Base-by-base conservation (phyloP, 2,113 vertebrate species). In the Lipophrys pholis region DNA sequence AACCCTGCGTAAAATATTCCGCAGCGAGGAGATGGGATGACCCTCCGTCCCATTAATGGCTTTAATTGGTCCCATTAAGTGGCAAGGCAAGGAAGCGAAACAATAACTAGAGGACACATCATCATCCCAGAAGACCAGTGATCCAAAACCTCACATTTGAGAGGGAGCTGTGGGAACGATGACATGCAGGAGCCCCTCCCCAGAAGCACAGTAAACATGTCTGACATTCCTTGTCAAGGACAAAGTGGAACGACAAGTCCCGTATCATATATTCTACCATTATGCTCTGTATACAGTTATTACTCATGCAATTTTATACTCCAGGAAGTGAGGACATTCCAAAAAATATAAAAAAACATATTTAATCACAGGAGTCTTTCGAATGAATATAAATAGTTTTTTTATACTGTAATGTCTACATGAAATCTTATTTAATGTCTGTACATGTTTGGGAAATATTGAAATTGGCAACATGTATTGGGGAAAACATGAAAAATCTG, bases 51-150 rank as follows among this genome's bases (percentile, higher is more conserved):
- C 69, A 82, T 86, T 90, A 87, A 90, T 87, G 81, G 17, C 65
- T 90, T 83, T 92, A 91, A 91, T 90, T 89, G 83, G 90, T 74
- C 76, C 84, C 76, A 81, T 91, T 90, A 92, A 87, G 82, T 70
- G 69, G 63, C 0, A 69, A 86, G 42, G 84, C 84, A 86, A 67
- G 87, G 84, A 91, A 87, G 89, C 83, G 81, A 82, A 91, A 91
- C 91, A 89, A 90, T 90, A 92, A 89, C 87, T 67, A 59, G 81
- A 88, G 80, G 83, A 87, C 87, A 81, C 69, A 74, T 56, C 64
- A 69, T 77, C 69, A 68, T 87, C 78, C 78, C 66, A 62, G 51
- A 69, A 49, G 85, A 69, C 59, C 75, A 73, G 69, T 81, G 84
- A 90, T 85, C 85, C 90, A 81, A 77, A 88, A 69, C 76, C 50